Conservation (phyloP, 2,113 vertebrate genomes). For the Talpa occidentalis region DNA sequence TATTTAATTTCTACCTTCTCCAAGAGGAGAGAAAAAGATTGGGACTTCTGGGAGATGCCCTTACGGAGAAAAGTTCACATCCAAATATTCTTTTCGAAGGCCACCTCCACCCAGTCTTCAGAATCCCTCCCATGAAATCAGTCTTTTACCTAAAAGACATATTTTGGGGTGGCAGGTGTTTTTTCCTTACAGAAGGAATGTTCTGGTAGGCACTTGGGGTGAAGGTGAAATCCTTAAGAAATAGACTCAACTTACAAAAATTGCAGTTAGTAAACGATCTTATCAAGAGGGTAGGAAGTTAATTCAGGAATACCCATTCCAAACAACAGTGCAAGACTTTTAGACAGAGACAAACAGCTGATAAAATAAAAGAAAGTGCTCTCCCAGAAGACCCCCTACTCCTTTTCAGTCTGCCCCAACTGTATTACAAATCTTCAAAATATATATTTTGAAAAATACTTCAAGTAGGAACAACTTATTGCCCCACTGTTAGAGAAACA, state of each 20-base stretch:
- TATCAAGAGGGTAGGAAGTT: background rate
- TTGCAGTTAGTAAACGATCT: background rate
- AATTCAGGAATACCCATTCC: background rate
- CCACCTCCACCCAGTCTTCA: too few species aligned
- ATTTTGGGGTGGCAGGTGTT: too few species aligned
- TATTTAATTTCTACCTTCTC: too few species aligned
- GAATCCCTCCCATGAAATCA: too few species aligned
- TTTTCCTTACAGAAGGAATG: background rate
- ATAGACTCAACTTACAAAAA: background rate
- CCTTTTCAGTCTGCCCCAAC: background rate
- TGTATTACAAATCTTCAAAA: background rate
- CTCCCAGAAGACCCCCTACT: fast-evolving
- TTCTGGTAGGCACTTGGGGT: background rate
- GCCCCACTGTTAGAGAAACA: background rate
- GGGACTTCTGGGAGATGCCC: too few species aligned
- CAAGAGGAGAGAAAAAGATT: too few species aligned
- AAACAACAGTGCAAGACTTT: background rate
- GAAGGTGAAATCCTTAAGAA: background rate
- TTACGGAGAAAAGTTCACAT: too few species aligned
- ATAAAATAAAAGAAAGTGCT: background rate
- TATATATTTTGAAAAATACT: background rate
- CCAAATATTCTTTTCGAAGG: too few species aligned
- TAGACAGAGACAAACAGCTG: background rate
- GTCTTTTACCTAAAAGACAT: too few species aligned
- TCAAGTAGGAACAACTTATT: background rate